These are phyloP conservation scores for Zingel zingel DNA, from an alignment of 2,113 vertebrate species.

Conservation along the genomic window DNA sequence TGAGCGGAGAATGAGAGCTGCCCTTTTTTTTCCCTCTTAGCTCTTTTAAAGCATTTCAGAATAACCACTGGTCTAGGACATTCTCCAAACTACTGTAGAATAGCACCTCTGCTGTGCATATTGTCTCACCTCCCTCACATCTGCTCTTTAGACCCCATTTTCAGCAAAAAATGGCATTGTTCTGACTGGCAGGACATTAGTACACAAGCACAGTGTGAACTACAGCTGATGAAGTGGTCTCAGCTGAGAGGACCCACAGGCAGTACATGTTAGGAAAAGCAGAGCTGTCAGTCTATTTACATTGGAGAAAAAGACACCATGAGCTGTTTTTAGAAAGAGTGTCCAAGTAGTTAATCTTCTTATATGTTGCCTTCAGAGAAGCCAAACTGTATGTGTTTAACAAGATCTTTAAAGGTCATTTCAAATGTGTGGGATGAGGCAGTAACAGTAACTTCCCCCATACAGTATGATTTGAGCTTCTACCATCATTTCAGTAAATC, in stretches of 20 bases:
- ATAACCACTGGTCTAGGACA: constrained; percentile 52
- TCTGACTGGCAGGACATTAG: constrained; percentile 12
- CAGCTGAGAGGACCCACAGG: neutral
- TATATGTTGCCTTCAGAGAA: constrained; percentile 31
- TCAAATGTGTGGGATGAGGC: neutral
- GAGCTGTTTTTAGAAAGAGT: constrained; percentile 54
- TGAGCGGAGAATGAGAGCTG: constrained; percentile 36
- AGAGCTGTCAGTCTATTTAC: constrained; percentile 14
- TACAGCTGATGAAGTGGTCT: constrained; percentile 30
- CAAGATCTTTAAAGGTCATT: constrained; percentile 29
- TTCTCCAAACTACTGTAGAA: constrained; percentile 71
- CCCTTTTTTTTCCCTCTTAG: constrained; percentile 16
- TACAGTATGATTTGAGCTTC: neutral
- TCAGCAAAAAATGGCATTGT: constrained; percentile 54
- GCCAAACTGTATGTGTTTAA: neutral
- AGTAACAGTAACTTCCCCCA: neutral
- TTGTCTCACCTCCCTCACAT: constrained; percentile 60
- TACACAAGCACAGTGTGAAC: constrained; percentile 34
- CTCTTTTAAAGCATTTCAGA: constrained; percentile 61
- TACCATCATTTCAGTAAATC: neutral
- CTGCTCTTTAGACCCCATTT: constrained; percentile 60
- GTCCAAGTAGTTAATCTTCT: constrained; percentile 52
- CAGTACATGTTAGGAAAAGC: constrained; percentile 3
- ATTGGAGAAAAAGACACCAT: neutral
- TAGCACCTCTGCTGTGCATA: constrained; percentile 58